Conservation (phyloP, 2,113 vertebrate genomes). For the Calyptomena viridis region DNA sequence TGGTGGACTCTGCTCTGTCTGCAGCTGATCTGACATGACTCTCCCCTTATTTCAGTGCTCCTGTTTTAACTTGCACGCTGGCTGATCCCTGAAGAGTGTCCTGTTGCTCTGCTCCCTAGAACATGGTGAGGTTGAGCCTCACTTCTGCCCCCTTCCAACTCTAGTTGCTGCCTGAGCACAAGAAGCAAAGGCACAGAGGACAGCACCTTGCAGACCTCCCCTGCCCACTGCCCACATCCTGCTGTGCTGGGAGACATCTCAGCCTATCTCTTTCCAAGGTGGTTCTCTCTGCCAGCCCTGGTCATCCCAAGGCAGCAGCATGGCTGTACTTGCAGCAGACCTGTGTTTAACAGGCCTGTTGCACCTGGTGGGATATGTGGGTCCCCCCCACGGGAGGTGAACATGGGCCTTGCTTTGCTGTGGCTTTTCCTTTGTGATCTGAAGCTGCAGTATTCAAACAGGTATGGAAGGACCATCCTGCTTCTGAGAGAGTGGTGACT, state of each 20-base stretch:
- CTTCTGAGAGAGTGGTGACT: neutral
- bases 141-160: neutral
- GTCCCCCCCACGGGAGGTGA: neutral
- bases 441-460: neutral
- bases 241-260: fast-evolving
- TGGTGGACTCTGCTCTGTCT: neutral
- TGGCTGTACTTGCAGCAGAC: neutral
- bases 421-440: neutral
- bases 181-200: neutral
- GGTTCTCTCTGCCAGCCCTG: neutral
- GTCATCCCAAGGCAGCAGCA: neutral
- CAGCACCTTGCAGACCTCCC: neutral
- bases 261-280: fast-evolving
- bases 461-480: neutral
- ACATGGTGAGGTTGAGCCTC: neutral
- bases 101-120: fast-evolving
- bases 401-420: fast-evolving
- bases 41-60: neutral
- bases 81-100: neutral
- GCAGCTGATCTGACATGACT: neutral
- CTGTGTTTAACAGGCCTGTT: neutral
- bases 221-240: fast-evolving
- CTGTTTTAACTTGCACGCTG: neutral
- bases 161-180: neutral
- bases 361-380: neutral